phyloP scores from a whole-genome alignment of 2,113 vertebrate genomes.

The Empidonax traillii region DNA sequence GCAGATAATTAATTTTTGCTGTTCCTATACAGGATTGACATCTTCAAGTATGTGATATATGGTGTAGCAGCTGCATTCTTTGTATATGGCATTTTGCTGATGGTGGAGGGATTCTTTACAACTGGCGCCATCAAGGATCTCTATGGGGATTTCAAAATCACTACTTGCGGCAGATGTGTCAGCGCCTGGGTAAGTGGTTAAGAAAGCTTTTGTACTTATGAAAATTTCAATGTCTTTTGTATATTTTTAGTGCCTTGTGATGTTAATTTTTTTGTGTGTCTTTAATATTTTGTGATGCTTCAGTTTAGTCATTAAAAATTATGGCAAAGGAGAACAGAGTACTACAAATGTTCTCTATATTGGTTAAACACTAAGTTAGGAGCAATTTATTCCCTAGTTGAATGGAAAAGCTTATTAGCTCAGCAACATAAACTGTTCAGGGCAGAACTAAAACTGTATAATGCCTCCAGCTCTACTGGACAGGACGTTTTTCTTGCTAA shows the following conservation, averaged over 20 bases:
- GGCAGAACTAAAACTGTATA: not conserved
- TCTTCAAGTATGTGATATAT: constrained; percentile 98
- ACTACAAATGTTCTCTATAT: not conserved
- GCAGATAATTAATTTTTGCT: constrained; percentile 25
- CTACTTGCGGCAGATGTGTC: constrained; percentile 95
- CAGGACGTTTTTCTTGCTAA: not conserved
- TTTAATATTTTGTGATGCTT: not conserved
- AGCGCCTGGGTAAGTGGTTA: constrained; percentile 91
- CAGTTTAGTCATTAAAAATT: not conserved
- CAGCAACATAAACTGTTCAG: not conserved
- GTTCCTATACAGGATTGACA: constrained; percentile 87
- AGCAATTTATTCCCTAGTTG: not conserved
- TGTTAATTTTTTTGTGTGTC: not conserved
- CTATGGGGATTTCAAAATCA: constrained; percentile 99
- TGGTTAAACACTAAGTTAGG: not conserved
- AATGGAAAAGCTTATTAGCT: not conserved
- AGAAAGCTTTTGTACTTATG: not conserved
- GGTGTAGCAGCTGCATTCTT: constrained; percentile 98
- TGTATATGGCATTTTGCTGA: constrained; percentile 97
- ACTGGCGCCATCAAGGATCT: constrained; percentile 98
- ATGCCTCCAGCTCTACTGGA: not conserved
- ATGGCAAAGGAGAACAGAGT: not conserved
- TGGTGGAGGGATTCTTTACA: constrained; percentile 99
- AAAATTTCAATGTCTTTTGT: not conserved
- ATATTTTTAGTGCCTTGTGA: not conserved